phyloP scores from a whole-genome alignment of 2,888 invertebrate species.

The Drosophila glabriapex region DNA sequence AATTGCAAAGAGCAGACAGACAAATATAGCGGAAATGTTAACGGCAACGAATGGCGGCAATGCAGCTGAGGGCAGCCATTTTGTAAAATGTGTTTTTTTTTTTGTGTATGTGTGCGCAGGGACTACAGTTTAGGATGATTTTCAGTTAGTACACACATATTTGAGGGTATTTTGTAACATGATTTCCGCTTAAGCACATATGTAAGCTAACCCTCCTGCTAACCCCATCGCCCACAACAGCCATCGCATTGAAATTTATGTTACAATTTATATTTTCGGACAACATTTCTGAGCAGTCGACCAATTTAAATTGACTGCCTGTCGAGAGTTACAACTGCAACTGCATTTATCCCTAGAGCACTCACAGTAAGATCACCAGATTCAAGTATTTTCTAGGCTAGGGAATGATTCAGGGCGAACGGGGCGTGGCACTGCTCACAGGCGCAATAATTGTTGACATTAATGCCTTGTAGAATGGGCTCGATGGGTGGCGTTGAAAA shows the following conservation, averaged over 20 bases:
- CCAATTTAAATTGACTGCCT: slow-evolving; percentile 69
- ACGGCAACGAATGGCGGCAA: slow-evolving; percentile 77
- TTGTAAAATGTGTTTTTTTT: slow-evolving; percentile 24
- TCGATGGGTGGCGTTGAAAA: slow-evolving; percentile 42
- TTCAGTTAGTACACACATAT: slow-evolving; percentile 27
- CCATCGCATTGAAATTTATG: slow-evolving; percentile 68
- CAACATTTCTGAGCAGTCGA: slow-evolving; percentile 39
- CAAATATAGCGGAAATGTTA: slow-evolving; percentile 80
- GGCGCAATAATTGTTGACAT: slow-evolving; percentile 67
- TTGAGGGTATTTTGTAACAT: slow-evolving; percentile 59
- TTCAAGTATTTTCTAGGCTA: slow-evolving; percentile 21
- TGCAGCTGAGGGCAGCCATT: slow-evolving; percentile 59
- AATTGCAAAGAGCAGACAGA: slow-evolving; percentile 61
- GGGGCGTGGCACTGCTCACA: slow-evolving; percentile 1
- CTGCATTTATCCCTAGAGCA: background rate
- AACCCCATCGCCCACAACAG: slow-evolving; percentile 11
- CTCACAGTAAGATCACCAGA: slow-evolving; percentile 21
- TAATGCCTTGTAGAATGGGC: slow-evolving; percentile 60
- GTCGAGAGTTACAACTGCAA: slow-evolving; percentile 15
- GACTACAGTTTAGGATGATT: slow-evolving; percentile 42
- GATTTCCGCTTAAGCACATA: slow-evolving; percentile 71
- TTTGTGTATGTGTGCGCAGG: background rate
- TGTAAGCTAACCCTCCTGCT: slow-evolving; percentile 15
- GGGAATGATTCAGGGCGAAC: background rate
- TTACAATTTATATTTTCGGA: slow-evolving; percentile 65